Evolutionary conservation across 2,113 vertebrate species (phyloP).

Genomic region (Phoenicopterus ruber): DNA sequence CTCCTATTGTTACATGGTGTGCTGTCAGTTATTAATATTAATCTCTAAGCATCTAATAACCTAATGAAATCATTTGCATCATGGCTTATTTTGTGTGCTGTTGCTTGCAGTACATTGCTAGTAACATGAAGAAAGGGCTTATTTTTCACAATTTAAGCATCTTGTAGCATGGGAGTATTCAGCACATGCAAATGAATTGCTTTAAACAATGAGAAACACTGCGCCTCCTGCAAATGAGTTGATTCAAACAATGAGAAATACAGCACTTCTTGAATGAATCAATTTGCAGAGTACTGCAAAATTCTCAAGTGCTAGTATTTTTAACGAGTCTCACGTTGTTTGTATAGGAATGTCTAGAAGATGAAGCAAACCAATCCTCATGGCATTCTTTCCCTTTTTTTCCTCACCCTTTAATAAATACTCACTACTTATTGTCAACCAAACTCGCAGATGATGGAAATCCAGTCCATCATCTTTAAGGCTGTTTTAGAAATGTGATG

Average conservation of each 20-base stretch:
- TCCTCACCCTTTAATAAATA: not conserved
- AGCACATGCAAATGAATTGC: conserved; percentile 16
- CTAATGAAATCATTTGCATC: conserved; percentile 67
- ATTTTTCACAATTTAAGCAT: conserved; percentile 50
- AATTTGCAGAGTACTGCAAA: not conserved
- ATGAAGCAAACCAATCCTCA: not conserved
- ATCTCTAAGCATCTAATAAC: conserved; percentile 71
- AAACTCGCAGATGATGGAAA: not conserved
- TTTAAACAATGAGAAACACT: conserved; percentile 38
- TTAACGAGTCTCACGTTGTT: not conserved
- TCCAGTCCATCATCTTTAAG: not conserved
- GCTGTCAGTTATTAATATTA: conserved; percentile 66
- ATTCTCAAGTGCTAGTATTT: not conserved
- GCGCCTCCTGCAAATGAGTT: not conserved
- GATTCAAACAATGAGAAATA: conserved; percentile 26
- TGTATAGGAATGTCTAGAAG: not conserved
- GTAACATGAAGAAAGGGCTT: conserved; percentile 35
- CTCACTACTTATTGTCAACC: not conserved
- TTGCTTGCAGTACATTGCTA: not conserved
- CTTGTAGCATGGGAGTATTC: not conserved
- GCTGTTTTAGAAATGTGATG: not conserved
- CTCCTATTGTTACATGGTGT: conserved; percentile 43
- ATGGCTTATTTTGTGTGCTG: not conserved
- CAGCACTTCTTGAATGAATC: not conserved
- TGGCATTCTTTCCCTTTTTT: not conserved